Evolutionary conservation across 2,797 vertebrate genomes (phyloP), one percentile per base, ranked within the genome.

Genomic region (Hemitrygon akajei): DNA sequence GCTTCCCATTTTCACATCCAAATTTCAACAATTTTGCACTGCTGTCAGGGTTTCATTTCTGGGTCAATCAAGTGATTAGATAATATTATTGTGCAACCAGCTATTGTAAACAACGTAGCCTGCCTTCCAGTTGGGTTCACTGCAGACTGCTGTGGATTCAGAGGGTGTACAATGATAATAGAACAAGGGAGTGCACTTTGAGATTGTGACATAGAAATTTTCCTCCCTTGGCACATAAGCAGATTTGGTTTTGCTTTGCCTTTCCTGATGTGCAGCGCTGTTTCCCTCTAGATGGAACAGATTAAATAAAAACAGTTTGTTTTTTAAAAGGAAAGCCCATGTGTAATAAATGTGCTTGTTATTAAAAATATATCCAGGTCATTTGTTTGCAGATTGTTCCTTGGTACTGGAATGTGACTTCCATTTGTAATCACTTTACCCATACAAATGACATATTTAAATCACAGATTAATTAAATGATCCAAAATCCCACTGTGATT

Each of bases 51-150:
- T 80, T 69, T 66, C n/a, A 89, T 89, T 89, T 69, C 60, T 89
- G 60, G 30, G 25, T n/a, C 60, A 66, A 22, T 69, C 86, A 69
- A 63, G n/a, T 37, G 37, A 69, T 69, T 37, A 89, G 63, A 89
- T 69, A 69, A 69, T 7, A 69, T 89, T 16, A 60, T 60, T 60
- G 56, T n/a, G 56, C 25, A 89, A 66, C n/a, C 30, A 20, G 86
- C 34, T 63, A 20, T 66, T 66, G 86, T n/a, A 22, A 25, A 7
- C 56, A 94, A 93, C 94, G 76, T 77, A 94, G 95, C 66, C 94
- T 92, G 92, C 86, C 37, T 94, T 93, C 94, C 63, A 30, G 60
- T n/a, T 56, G 47, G 81, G 81, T 84, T 22, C 60, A 22, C 30
- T 63, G 58, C 58, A 87, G 58, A 18, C 30, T 34, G 16, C 30